Base-by-base conservation (phyloP, 2,797 vertebrate genomes). In the Sciaenops ocellatus region DNA sequence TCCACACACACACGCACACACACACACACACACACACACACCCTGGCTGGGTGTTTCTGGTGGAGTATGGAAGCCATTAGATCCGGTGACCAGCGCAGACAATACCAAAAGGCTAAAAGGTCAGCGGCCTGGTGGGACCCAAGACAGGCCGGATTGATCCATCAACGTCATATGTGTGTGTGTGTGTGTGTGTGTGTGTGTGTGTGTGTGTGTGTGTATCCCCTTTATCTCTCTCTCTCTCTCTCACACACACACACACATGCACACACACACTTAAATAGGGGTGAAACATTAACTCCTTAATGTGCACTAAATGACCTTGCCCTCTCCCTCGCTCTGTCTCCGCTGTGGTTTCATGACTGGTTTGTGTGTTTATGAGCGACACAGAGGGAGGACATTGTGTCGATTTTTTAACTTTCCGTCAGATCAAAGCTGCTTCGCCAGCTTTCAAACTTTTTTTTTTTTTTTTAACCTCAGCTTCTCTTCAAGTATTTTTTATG, bases 61-160 rank as follows among this genome's bases (percentile, higher is more conserved):
- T 61, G 70, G n/a, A 68, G 76, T 85, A 89, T 90, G 89, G 89
- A 90, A 90, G 85, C 87, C 82, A 89, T 91, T 92, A 91, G 83
- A 92, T 89, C 83, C 76, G 61, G 87, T 80, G 86, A 76, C 20
- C 81, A 5, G 73, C 17, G 11, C 78, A 38, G 78, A 90, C 87
- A 90, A 87, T 75, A 63, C 89, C 64, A 24, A 3, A 38, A 75
- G 90, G 90, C 85, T 5, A 69, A 79, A 80, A 79, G 89, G 84
- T 89, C 61, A 1, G n/a, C 28, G 6, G 68, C 82, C 89, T 81
- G 72, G 60, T 55, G 86, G 68, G 88, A 84, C 54, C 79, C 71
- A 71, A 73, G 85, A 42, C 20, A 1, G 10, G 44, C 63, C 18
- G 13, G 78, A 74, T 82, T 85, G 87, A 92, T 90, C 90, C 85